phyloP scores from a whole-genome alignment of 2,797 vertebrate genomes.

The Xerus rutilus region DNA sequence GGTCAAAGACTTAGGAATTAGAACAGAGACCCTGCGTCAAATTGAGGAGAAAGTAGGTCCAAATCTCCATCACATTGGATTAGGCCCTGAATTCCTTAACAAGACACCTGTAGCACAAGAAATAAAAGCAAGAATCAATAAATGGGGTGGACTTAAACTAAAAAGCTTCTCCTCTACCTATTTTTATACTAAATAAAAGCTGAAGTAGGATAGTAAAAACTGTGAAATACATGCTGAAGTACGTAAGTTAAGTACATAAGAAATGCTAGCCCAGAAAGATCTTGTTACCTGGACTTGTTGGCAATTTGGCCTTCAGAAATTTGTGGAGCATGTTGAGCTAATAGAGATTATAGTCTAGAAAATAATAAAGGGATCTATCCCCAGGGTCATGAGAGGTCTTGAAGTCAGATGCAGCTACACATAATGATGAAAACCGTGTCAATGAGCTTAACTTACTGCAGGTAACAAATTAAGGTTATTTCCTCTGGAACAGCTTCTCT shows the following conservation, averaged over 20 bases:
- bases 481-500: neutral
- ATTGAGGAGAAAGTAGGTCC: too few relatives aligned
- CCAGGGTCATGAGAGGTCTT: neutral
- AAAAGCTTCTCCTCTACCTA: constrained; percentile 45
- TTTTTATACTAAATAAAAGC: constrained; percentile 62
- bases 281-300: neutral
- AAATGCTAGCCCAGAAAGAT: neutral
- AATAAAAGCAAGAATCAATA: too few relatives aligned
- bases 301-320: neutral
- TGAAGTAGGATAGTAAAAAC: neutral
- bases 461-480: neutral
- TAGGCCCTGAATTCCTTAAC: too few relatives aligned
- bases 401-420: neutral
- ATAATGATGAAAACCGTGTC: neutral
- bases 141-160: too few relatives aligned
- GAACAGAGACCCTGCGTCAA: too few relatives aligned
- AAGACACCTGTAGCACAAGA: too few relatives aligned
- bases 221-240: neutral
- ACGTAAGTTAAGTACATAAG: constrained; percentile 1
- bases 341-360: neutral
- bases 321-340: neutral
- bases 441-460: neutral
- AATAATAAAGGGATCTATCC: neutral
- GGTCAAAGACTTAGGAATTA: too few relatives aligned
- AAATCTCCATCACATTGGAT: too few relatives aligned